Evolutionary conservation across 2,113 vertebrate genomes (phyloP).

Genomic region (Neolamprologus hecqui): DNA sequence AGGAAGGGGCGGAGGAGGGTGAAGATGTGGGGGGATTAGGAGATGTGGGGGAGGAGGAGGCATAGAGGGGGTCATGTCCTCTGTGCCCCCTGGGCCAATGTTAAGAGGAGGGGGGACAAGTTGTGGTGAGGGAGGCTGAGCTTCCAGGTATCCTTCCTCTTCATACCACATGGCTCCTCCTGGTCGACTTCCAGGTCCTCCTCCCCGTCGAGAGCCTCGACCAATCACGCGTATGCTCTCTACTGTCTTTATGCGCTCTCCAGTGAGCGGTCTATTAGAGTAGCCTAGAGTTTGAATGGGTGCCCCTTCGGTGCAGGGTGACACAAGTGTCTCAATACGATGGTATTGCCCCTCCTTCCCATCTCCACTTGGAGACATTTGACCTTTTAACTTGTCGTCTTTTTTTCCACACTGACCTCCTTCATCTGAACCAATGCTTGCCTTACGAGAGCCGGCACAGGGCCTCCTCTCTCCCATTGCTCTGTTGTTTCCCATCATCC

Average conservation of each 20-base stretch:
- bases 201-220: conserved; percentile 77
- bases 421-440: conserved; percentile 47
- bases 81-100: conserved; percentile 30
- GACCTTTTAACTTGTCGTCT: conserved; percentile 40
- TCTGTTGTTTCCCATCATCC: conserved; percentile 27
- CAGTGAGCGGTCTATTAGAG: conserved; percentile 74
- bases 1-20: conserved; percentile 37
- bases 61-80: conserved; percentile 44
- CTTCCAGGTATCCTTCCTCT: conserved; percentile 72
- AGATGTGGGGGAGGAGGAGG: conserved; percentile 51
- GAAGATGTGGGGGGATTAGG: conserved; percentile 63
- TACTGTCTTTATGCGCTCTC: conserved; percentile 93
- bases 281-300: conserved; percentile 86
- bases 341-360: conserved; percentile 77
- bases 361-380: background rate
- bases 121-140: conserved; percentile 36
- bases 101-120: conserved; percentile 61
- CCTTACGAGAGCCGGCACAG: conserved; percentile 48
- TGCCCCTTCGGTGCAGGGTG: conserved; percentile 83
- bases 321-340: conserved; percentile 90
- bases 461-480: conserved; percentile 36
- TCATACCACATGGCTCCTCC: conserved; percentile 68
- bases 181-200: conserved; percentile 42
- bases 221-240: conserved; percentile 87
- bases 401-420: conserved; percentile 28